Percentiles rank a stretch among this genome's conserved stretches.
Evolutionary conservation across 2,113 vertebrate species (phyloP).

Genomic region (Sander lucioperca): DNA sequence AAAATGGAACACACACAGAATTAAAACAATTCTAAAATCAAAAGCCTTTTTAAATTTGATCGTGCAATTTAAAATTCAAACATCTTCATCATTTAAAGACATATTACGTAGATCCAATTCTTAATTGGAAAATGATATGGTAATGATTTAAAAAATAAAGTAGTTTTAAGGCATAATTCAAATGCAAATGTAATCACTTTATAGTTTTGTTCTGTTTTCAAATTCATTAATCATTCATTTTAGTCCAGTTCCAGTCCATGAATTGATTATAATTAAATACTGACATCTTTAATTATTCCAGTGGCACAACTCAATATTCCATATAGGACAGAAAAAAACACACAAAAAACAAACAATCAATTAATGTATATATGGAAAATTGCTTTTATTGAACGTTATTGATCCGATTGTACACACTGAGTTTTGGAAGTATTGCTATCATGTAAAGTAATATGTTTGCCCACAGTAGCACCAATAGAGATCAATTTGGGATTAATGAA

Average conservation of each 20-base stretch:
- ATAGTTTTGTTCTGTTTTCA: neutral
- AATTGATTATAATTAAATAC: neutral
- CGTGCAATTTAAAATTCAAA: no score
- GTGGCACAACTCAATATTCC: neutral
- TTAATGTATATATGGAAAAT: constrained; percentile 28
- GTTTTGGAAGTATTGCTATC: constrained; percentile 6
- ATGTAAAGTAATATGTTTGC: neutral
- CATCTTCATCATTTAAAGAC: no score
- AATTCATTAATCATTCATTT: neutral
- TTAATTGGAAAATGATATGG: no score
- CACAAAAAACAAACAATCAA: neutral
- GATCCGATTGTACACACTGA: constrained; percentile 27
- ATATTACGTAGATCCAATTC: no score
- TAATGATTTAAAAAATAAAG: no score
- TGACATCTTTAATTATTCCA: neutral
- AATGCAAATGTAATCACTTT: neutral
- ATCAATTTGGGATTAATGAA: neutral
- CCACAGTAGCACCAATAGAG: neutral
- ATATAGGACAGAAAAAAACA: neutral
- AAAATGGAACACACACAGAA: no score
- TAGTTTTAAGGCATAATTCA: neutral
- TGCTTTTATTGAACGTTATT: constrained; percentile 45
- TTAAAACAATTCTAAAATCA: no score
- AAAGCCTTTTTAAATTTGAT: no score
- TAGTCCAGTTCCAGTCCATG: neutral